Base-by-base conservation (phyloP, 2,888 invertebrate species). In the Lepidonotus clava region DNA sequence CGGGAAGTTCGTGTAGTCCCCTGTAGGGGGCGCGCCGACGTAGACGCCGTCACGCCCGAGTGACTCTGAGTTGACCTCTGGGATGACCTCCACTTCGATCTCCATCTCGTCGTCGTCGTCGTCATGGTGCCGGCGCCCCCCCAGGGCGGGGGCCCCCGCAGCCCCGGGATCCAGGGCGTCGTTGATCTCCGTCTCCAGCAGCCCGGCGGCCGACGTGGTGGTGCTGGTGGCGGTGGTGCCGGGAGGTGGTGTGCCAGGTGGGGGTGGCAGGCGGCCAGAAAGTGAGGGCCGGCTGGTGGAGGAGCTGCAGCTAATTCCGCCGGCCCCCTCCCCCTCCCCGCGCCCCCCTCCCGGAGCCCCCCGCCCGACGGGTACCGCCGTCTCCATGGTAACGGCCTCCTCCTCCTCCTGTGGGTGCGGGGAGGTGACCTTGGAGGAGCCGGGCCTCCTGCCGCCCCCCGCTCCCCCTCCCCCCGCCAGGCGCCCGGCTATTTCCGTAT, bases 181-280 rank as follows among this genome's bases (percentile, higher is more conserved):
- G 32, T 46, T 51, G 4, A 80, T 46, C 51, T 80, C 46, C 24
- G 46, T 80, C 80, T 80, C 80, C 41, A 80, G 46, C n/a, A 80
- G 24, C 24, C 46, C 80, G 6, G 46, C 11, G 28, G 80, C 36
- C n/a, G 21, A 38, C 38, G 38, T 6, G 80, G 38, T 71, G 71
- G 71, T 71, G 71, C 6, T 34, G 34, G 21, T 21, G 67, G 67
- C 5, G 67, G 34, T 38, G 38, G 36, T 36, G 71, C 36, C 38
- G 71, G 71, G 71, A 34, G 34, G 71, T 38, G 38, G 38, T 66
- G 66, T 66, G 61, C 21, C n/a, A 32, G 61, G 24, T 61, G 61
- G 61, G 28, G 61, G 2, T 71, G 71, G 18, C 21, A 21, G 71
- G 38, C 38, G 71, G 71, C 28, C 28, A 32, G 1, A 32, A 32